Percentiles rank a stretch among this genome's conserved stretches.
These are phyloP conservation scores for Mizuhopecten yessoensis DNA, from an alignment of 1,140 invertebrate species.

Conservation along the genomic window DNA sequence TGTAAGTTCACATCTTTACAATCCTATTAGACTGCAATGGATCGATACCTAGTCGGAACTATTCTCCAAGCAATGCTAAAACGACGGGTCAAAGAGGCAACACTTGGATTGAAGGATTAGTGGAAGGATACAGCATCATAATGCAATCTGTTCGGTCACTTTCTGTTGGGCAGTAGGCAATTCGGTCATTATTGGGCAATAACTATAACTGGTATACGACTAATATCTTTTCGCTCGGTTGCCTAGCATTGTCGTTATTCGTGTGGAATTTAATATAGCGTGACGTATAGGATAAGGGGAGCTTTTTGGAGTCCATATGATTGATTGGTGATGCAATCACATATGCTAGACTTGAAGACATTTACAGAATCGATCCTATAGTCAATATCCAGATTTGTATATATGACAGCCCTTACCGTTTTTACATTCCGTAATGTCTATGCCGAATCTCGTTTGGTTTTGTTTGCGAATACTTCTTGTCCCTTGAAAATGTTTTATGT, in stretches of 20 bases:
- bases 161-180: background rate
- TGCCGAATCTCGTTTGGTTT: too few relatives aligned
- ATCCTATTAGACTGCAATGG: background rate
- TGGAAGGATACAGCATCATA: background rate
- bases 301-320: background rate
- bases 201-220: background rate
- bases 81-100: conserved; percentile 8
- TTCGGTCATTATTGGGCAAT: background rate
- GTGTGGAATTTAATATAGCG: background rate
- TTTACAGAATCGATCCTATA: too few relatives aligned
- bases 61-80: background rate
- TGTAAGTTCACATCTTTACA: background rate
- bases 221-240: conserved; percentile 14
- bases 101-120: background rate
- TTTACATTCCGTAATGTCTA: too few relatives aligned
- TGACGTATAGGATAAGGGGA: background rate
- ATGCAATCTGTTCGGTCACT: background rate
- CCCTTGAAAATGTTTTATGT: too few relatives aligned
- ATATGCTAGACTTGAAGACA: too few relatives aligned
- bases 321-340: background rate
- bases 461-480: too few relatives aligned
- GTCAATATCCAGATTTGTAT: too few relatives aligned
- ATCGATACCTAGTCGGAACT: background rate
- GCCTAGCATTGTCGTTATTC: background rate
- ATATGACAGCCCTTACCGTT: too few relatives aligned